Conservation (phyloP, 35 echinoderm and acorn worm genomes). For the Anneissia japonica region DNA sequence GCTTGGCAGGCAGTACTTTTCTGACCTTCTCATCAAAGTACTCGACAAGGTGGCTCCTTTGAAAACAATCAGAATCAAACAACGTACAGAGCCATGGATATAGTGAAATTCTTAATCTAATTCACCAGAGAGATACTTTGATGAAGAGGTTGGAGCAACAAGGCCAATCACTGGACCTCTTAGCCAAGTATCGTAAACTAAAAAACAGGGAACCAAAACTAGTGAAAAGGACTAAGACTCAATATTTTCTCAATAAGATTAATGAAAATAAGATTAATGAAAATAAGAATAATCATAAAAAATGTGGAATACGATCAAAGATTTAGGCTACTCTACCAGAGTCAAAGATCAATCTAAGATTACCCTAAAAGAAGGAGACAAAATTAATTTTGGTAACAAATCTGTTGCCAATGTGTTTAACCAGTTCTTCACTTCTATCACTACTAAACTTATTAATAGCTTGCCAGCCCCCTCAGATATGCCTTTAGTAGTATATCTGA, state of each 20-base stretch:
- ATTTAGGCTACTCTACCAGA: neutral
- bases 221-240: too few relatives aligned
- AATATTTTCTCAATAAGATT: too few relatives aligned
- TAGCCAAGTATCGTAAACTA: too few relatives aligned
- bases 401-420: neutral
- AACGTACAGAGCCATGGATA: constrained; percentile 7
- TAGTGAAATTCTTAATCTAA: neutral
- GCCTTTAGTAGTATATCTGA: neutral
- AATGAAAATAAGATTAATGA: too few relatives aligned
- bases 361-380: neutral
- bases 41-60: neutral
- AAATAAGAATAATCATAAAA: neutral
- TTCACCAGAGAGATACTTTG: neutral
- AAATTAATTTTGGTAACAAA: neutral
- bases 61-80: constrained; percentile 1
- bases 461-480: neutral
- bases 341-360: neutral
- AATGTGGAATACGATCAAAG: neutral
- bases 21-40: neutral
- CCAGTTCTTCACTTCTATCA: neutral
- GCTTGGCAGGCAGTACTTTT: neutral
- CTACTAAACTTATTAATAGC: neutral
- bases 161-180: too few relatives aligned
- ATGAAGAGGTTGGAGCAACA: neutral
- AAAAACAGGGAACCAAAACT: too few relatives aligned